These are phyloP conservation scores for Paracentrotus lividus DNA, from an alignment of 53 echinoderm and acorn worm genomes.

Conservation along the genomic window DNA sequence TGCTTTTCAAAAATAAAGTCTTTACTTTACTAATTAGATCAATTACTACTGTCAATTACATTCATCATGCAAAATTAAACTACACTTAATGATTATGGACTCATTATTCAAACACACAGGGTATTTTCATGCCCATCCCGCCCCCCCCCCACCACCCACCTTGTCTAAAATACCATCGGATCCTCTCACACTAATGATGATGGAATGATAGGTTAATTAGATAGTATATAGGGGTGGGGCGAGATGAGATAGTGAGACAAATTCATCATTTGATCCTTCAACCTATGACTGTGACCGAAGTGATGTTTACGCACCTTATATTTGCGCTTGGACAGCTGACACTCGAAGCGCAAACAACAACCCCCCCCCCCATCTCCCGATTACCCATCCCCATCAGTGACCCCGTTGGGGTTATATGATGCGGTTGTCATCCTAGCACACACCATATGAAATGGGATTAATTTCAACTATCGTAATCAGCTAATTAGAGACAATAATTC, in stretches of 20 bases:
- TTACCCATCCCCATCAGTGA: constrained; percentile 8
- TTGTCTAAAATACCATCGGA: not conserved
- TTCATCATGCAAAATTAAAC: not conserved
- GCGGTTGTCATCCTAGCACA: not conserved
- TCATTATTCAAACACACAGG: not conserved
- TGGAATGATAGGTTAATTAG: constrained; percentile 27
- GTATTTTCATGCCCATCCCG: not conserved
- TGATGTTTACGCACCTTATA: constrained; percentile 64
- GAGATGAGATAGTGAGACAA: not conserved
- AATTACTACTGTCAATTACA: not conserved
- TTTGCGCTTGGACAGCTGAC: constrained; percentile 62
- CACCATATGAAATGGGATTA: not conserved
- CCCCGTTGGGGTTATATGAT: not conserved
- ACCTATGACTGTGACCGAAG: constrained; percentile 57
- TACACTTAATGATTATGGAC: not conserved
- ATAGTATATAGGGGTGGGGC: not conserved
- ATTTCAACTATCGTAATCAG: not conserved
- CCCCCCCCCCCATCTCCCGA: not conserved
- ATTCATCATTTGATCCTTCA: constrained; percentile 68
- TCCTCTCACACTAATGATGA: not conserved
- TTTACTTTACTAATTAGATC: not conserved
- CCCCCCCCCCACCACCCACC: not conserved
- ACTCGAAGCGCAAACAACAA: constrained; percentile 55
- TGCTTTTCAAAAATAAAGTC: too few relatives aligned
- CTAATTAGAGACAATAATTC: not conserved